Percentiles rank a stretch among this genome's conserved stretches.
Evolutionary conservation across 2,888 invertebrate species (phyloP).

Genomic region (Pandemis corylana): DNA sequence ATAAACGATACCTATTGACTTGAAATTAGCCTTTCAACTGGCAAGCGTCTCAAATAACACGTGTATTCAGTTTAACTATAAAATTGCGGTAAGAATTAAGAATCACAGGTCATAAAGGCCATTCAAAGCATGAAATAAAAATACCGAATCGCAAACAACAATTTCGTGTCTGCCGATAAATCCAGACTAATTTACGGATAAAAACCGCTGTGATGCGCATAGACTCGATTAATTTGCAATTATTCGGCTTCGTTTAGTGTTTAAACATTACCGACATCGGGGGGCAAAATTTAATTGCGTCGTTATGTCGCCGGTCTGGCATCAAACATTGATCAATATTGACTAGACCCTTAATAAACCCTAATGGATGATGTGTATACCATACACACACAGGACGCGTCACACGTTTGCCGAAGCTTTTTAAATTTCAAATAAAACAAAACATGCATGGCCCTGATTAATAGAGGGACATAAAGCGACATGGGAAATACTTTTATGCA

Average conservation of each 20-base stretch:
- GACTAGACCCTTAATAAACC: constrained; percentile 77
- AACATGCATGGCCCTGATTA: constrained; percentile 73
- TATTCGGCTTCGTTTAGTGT: constrained; percentile 49
- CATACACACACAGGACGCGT: constrained; percentile 45
- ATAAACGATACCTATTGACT: too few relatives aligned
- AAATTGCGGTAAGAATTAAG: too few relatives aligned
- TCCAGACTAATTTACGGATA: constrained; percentile 26
- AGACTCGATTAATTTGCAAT: constrained; percentile 57
- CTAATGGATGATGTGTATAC: constrained; percentile 69
- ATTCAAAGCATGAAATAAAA: neutral
- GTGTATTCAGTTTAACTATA: too few relatives aligned
- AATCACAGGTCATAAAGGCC: too few relatives aligned
- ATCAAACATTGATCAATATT: constrained; percentile 78
- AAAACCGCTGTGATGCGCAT: constrained; percentile 45
- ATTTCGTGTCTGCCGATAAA: constrained; percentile 34
- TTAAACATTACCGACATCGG: constrained; percentile 53
- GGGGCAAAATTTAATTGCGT: constrained; percentile 71
- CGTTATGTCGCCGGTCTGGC: constrained; percentile 59
- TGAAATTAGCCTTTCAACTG: too few relatives aligned
- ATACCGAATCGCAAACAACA: neutral
- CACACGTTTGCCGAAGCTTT: neutral
- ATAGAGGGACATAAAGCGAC: constrained; percentile 76
- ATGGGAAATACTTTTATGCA: constrained; percentile 81
- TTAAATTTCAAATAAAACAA: constrained; percentile 52
- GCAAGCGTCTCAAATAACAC: too few relatives aligned